Evolutionary conservation across 1,140 invertebrate species (phyloP), one percentile per base, ranked within the genome.

Genomic region (Meloidogyne exigua): DNA sequence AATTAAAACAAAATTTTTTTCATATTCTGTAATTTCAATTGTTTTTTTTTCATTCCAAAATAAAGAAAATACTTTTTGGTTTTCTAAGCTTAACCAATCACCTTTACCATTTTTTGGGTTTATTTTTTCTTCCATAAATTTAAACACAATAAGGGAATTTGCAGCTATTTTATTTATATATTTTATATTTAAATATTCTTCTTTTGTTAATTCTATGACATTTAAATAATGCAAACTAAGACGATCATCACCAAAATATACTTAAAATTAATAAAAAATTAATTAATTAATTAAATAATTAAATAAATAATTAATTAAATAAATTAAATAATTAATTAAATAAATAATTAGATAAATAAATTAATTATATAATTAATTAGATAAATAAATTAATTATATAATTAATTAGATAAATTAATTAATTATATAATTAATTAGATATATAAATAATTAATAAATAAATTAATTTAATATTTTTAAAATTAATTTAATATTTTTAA

Each of bases 61-160:
- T 57, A 0, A 7, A 9, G 49, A 57, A n/a, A 57, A 57, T n/a
- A 57, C 9, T 4, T 57, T 57, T 57, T 57, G 13, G 9, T 57
- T 57, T 57, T 57, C 49, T n/a, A 57, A 57, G 21, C 49, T n/a
- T n/a, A n/a, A n/a, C 49, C 49, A 57, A 57, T 57, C 49, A 9
- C 49, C 49, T 57, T 57, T 57, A 5, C 7, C 18, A n/a, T 57
- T n/a, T 57, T n/a, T n/a, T n/a, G 49, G 49, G 7, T 57, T 57
- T 57, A 57, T n/a, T 57, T 57, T 57, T 57, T 57, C 49, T 57
- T 57, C 49, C 18, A 57, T 57, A 57, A 57, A 57, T 57, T 57
- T 57, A 9, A 57, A n/a, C 49, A 18, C n/a, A 57, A 57, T 12
- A n/a, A 57, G 49, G n/a, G 18, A 9, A n/a, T 57, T 57, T 57